Evolutionary conservation across 2,113 vertebrate species (phyloP).

Genomic region (Craseonycteris thonglongyai): DNA sequence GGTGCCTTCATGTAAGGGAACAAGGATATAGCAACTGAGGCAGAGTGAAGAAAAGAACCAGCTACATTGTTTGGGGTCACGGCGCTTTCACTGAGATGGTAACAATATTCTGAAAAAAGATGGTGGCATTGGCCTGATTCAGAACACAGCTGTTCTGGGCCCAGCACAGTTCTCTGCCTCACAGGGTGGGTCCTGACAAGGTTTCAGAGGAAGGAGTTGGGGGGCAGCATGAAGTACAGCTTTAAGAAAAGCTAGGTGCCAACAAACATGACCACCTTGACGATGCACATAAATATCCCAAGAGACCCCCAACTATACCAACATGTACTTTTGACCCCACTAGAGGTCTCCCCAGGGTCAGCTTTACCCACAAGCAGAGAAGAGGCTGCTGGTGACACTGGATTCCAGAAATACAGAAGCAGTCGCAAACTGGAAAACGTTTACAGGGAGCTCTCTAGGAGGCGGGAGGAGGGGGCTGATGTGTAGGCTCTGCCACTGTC

Average conservation of each 20-base stretch:
- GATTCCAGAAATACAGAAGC: accelerated
- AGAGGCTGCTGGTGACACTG: accelerated
- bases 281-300: accelerated
- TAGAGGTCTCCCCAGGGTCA: background rate
- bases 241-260: background rate
- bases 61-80: no score
- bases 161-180: background rate
- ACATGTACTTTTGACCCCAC: background rate
- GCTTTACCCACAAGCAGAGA: background rate
- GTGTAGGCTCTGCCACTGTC: background rate
- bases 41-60: background rate
- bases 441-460: background rate
- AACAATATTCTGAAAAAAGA: background rate
- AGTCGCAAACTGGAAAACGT: accelerated
- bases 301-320: background rate
- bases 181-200: background rate
- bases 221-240: no score
- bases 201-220: background rate
- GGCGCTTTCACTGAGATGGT: background rate
- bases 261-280: accelerated
- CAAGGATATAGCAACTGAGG: accelerated
- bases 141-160: background rate
- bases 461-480: accelerated
- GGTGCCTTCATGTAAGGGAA: background rate
- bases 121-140: background rate